phyloP scores from a whole-genome alignment of 2,888 invertebrate species.

The Pristionchus entomophagus region DNA sequence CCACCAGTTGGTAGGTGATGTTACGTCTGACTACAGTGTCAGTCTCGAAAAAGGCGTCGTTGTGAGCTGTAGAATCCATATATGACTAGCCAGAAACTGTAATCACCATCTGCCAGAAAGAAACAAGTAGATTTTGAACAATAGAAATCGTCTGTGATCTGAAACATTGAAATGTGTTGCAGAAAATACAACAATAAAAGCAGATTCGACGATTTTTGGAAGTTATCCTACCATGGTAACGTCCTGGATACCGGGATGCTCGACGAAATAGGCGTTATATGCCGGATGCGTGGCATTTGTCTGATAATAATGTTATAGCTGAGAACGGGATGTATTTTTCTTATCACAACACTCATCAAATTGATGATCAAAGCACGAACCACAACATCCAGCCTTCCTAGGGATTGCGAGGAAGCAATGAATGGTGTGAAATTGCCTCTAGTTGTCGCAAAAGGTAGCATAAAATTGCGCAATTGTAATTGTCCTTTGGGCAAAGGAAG shows the following conservation, averaged over 20 bases:
- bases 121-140: background rate
- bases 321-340: background rate
- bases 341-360: background rate
- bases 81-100: too few species aligned
- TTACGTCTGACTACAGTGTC: background rate
- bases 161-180: background rate
- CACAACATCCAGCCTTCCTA: background rate
- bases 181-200: too few species aligned
- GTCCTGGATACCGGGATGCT: background rate
- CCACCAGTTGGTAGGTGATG: background rate
- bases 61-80: background rate
- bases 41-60: background rate
- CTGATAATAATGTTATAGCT: background rate
- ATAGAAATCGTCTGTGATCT: conserved; percentile 6
- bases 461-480: background rate
- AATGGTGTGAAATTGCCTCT: background rate
- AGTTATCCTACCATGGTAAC: background rate
- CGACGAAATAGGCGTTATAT: background rate
- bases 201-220: too few species aligned
- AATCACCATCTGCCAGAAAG: background rate
- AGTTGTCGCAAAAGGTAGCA: background rate
- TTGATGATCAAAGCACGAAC: background rate
- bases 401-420: background rate
- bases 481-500: background rate
- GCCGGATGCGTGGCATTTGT: conserved; percentile 1